Conservation (phyloP, 2,888 invertebrate genomes). For the Xylota sylvarum region DNA sequence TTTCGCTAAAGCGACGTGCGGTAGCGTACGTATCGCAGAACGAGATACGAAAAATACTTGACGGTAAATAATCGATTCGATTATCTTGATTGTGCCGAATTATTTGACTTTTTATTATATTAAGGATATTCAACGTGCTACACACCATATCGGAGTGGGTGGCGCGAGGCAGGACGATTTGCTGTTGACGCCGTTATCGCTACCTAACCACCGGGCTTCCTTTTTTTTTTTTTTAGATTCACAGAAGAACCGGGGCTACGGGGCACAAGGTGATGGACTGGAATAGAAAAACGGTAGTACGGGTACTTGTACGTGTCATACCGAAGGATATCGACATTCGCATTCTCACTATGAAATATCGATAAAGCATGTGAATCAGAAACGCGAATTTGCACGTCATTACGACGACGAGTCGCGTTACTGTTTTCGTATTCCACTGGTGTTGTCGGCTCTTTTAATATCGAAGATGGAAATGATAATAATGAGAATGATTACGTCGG, state of each 20-base stretch:
- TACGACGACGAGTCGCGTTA: not conserved
- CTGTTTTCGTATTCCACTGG: conserved; percentile 56
- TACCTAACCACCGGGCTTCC: conserved; percentile 11
- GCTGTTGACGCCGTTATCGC: conserved; percentile 27
- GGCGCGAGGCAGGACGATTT: conserved; percentile 14
- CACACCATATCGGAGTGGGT: conserved; percentile 21
- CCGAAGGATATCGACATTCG: conserved; percentile 57
- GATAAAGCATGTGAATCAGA: conserved; percentile 67
- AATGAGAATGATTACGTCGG: conserved; percentile 56
- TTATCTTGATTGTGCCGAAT: conserved; percentile 75
- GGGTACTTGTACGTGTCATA: conserved; percentile 60
- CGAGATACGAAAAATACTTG: conserved; percentile 65
- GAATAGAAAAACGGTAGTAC: conserved; percentile 23
- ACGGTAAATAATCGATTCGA: conserved; percentile 74
- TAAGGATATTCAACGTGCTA: conserved; percentile 63
- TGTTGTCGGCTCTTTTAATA: conserved; percentile 58
- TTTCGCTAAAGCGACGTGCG: conserved; percentile 28
- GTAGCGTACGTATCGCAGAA: conserved; percentile 38
- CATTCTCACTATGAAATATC: conserved; percentile 64
- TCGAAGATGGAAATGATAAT: conserved; percentile 53
- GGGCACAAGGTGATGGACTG: conserved; percentile 19
- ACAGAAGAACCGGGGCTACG: not conserved
- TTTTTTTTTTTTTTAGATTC: conserved; percentile 9
- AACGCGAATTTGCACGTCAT: conserved; percentile 56
- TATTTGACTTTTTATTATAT: conserved; percentile 76